phyloP scores from a whole-genome alignment of 2,888 invertebrate genomes.

The Eupithecia pulchellata region DNA sequence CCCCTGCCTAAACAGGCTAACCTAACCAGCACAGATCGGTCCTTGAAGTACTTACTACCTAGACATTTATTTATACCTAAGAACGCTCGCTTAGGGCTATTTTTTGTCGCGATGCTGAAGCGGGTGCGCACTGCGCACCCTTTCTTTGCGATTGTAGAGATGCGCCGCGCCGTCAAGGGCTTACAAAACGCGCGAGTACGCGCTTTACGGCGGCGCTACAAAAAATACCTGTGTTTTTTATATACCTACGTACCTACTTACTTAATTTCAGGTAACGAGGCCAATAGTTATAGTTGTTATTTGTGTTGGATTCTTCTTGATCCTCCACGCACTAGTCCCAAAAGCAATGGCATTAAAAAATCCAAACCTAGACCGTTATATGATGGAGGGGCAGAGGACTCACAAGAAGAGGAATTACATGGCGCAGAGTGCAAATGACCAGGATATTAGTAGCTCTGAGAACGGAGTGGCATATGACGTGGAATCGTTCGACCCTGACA shows the following conservation, averaged over 20 bases:
- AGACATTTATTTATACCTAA: no score
- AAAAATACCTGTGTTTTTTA: no score
- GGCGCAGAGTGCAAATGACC: conserved; percentile 58
- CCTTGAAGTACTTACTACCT: no score
- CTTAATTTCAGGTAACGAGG: conserved; percentile 60
- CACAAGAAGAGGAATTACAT: conserved; percentile 71
- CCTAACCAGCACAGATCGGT: no score
- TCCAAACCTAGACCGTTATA: conserved; percentile 59
- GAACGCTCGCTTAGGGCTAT: no score
- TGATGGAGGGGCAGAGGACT: conserved; percentile 66
- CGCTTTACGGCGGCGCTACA: no score
- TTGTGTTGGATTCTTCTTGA: conserved; percentile 60
- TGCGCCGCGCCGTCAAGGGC: no score
- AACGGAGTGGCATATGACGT: conserved; percentile 55
- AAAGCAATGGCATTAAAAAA: conserved; percentile 59
- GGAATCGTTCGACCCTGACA: conserved; percentile 56
- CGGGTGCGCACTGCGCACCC: no score
- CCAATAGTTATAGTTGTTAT: conserved; percentile 54
- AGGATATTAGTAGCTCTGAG: conserved; percentile 57
- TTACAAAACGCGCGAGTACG: no score
- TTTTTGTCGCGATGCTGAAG: no score
- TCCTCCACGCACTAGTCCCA: conserved; percentile 62
- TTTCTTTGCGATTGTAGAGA: no score
- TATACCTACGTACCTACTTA: background rate
- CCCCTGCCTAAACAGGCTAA: no score